Evolutionary conservation across 2,113 vertebrate species (phyloP).

Genomic region (Aspiorhynchus laticeps): DNA sequence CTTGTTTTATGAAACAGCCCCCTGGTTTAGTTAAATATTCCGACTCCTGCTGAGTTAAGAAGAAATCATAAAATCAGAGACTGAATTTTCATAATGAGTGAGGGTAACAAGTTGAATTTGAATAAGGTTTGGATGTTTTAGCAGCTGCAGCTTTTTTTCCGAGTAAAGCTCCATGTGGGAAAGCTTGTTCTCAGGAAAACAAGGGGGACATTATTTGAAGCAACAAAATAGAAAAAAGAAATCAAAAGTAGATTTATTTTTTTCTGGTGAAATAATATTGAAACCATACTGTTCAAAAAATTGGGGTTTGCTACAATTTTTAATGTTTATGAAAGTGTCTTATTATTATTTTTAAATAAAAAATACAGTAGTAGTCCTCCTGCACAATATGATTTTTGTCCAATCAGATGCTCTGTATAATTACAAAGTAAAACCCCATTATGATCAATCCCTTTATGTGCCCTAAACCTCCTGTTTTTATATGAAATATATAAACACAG

Average conservation of each 20-base stretch:
- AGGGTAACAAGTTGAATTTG: background rate
- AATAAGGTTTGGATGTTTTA: constrained; percentile 13
- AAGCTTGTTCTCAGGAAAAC: background rate
- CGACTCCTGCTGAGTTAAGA: background rate
- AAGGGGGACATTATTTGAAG: background rate
- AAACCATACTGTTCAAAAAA: background rate
- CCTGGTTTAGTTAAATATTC: background rate
- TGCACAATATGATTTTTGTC: no score
- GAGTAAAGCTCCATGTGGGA: background rate
- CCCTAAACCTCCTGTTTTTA: no score
- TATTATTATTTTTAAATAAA: no score
- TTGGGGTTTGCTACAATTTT: no score
- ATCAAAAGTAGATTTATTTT: background rate
- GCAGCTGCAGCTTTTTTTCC: background rate
- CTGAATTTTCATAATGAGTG: background rate
- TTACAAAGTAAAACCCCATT: no score
- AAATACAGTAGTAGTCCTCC: no score
- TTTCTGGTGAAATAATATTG: background rate
- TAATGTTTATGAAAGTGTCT: background rate
- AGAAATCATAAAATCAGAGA: background rate
- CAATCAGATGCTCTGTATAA: no score
- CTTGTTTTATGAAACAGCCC: no score
- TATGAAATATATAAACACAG: no score
- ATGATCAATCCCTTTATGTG: no score
- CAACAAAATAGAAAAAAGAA: background rate